phyloP scores from a whole-genome alignment of 1,140 invertebrate species.

The Leptopilina boulardi region DNA sequence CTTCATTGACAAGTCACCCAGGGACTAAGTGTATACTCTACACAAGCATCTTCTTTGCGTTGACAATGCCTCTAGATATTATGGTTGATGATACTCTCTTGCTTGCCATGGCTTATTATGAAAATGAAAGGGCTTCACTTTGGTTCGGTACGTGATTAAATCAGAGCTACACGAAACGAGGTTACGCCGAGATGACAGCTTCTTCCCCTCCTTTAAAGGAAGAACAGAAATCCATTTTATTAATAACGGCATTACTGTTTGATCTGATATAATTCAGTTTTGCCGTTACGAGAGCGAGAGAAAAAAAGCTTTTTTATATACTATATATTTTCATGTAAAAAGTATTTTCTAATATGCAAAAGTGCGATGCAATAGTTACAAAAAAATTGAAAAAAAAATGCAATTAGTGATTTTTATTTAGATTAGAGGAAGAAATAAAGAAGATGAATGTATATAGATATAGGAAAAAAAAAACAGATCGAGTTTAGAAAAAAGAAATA shows the following conservation, averaged over 20 bases:
- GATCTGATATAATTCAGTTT: slow-evolving; percentile 69
- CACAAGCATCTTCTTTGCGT: slow-evolving; percentile 28
- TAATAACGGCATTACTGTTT: slow-evolving; percentile 67
- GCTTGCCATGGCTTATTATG: slow-evolving; percentile 59
- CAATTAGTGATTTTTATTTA: too few relatives aligned
- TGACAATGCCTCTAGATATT: slow-evolving; percentile 28
- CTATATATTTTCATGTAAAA: too few relatives aligned
- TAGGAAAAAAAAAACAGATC: too few relatives aligned
- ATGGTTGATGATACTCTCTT: slow-evolving; percentile 39
- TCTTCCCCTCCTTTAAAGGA: slow-evolving; percentile 53
- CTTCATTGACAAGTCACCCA: slow-evolving; percentile 22
- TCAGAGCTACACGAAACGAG: slow-evolving; percentile 64
- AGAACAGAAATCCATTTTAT: slow-evolving; percentile 68
- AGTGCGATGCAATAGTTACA: too few relatives aligned
- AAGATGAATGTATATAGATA: too few relatives aligned
- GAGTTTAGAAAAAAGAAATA: neutral
- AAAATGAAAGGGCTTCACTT: slow-evolving; percentile 66
- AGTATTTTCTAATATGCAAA: too few relatives aligned
- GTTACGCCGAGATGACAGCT: slow-evolving; percentile 62
- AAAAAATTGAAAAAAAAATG: too few relatives aligned
- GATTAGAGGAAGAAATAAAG: too few relatives aligned
- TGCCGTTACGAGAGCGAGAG: slow-evolving; percentile 40
- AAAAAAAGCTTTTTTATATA: neutral
- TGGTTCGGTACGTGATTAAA: slow-evolving; percentile 65
- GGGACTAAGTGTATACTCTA: neutral